Conservation (phyloP, 92 coral and sea anemone species). For the Desmophyllum pertusum region DNA sequence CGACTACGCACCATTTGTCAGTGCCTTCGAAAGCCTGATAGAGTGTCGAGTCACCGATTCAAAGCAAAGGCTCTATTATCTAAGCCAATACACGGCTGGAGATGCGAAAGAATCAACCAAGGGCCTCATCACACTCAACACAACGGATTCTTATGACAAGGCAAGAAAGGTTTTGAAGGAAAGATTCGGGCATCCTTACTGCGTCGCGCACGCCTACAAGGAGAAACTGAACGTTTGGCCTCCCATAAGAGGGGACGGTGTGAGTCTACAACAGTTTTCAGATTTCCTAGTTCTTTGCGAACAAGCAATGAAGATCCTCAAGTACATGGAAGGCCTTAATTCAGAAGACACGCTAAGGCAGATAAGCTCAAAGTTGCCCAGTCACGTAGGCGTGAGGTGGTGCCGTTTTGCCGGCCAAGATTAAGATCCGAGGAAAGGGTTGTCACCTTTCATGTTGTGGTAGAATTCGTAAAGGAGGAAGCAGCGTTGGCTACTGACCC, state of each 20-base stretch:
- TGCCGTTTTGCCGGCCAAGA: slow-evolving; percentile 42
- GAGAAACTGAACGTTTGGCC: slow-evolving; percentile 45
- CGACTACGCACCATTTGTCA: no score
- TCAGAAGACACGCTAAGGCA: slow-evolving; percentile 30
- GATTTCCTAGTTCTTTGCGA: slow-evolving; percentile 48
- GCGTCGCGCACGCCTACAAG: slow-evolving; percentile 52
- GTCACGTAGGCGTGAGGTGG: slow-evolving; percentile 36
- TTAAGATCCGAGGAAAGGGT: slow-evolving; percentile 17
- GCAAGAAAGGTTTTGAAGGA: slow-evolving; percentile 47
- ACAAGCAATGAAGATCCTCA: slow-evolving; percentile 53
- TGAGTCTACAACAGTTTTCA: slow-evolving; percentile 28
- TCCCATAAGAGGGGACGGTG: slow-evolving; percentile 35
- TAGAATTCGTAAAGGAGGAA: slow-evolving; percentile 38
- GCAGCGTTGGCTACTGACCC: slow-evolving; percentile 53
- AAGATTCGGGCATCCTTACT: slow-evolving; percentile 59
- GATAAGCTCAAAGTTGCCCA: slow-evolving; percentile 32
- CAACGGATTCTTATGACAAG: slow-evolving; percentile 52
- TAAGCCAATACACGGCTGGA: slow-evolving; percentile 55
- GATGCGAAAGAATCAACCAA: slow-evolving; percentile 50
- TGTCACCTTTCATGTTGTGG: slow-evolving; percentile 40
- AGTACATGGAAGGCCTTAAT: slow-evolving; percentile 56
- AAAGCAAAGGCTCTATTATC: slow-evolving; percentile 40
- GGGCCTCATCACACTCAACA: slow-evolving; percentile 49
- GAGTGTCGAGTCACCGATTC: slow-evolving; percentile 39
- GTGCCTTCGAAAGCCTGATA: slow-evolving; percentile 47